Evolutionary conservation across 2,888 invertebrate genomes (phyloP), one percentile per base, ranked within the genome.

Genomic region (Trachelus troglodyta): DNA sequence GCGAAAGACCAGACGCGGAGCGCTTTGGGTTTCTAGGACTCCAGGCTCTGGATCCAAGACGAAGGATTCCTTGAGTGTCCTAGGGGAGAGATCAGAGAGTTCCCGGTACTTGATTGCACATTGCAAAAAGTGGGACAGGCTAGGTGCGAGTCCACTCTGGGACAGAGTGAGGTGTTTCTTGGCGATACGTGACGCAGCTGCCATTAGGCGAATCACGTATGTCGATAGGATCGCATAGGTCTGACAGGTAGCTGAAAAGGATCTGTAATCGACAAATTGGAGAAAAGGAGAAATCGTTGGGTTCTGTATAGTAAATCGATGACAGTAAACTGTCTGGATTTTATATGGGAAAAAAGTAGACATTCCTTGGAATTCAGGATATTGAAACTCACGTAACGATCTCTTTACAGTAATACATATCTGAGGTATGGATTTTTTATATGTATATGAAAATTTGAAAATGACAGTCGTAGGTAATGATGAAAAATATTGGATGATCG

Each of bases 61-160:
- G 33, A 37, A 79, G 37, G 74, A 79, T 76, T 79, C 74, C 74
- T 76, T 77, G 73, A 74, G 33, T 75, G 79, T 85, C 87, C 86
- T 84, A 81, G 78, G 87, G 87, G 87, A 87, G 84, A 87, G 83
- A 83, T 86, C 85, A 83, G 75, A 79, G 82, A 83, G 84, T 87
- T 87, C 86, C 83, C 79, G 79, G 86, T 85, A 87, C 83, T 82
- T 87, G 86, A 87, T 87, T 87, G 81, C 83, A 76, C 77, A 75
- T 74, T 75, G 80, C 82, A 87, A 87, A 86, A 87, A 87, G 84
- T 83, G 85, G 84, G 77, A 82, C 83, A 81, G 82, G 79, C 81
- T 85, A 83, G 83, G 86, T 85, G 83, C 83, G 83, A 84, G 81
- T 83, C 77, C 76, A 34, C 31, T 71, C 31, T 31, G 12, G 15